Evolutionary conservation across 2,888 invertebrate genomes (phyloP), one percentile per base, ranked within the genome.

Genomic region (Lasius fuliginosus): DNA sequence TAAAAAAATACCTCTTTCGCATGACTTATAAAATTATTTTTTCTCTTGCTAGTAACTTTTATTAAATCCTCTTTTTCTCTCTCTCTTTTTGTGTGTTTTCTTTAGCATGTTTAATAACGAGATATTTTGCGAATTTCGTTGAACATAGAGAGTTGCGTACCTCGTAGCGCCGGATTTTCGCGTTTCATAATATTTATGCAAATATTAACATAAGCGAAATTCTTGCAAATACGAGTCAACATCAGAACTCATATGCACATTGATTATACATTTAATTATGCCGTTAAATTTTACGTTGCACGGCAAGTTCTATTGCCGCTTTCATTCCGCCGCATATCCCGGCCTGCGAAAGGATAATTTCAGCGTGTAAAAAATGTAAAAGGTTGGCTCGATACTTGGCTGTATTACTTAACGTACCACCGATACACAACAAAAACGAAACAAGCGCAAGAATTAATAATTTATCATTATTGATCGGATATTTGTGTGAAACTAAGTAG

Each of bases 171-270:
- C 9, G 62, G 4, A 62, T 30, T 62, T 30, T 62, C 15, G 33
- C 62, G 12, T 42, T 67, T 58, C 46, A 11, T 65, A 33, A 71
- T 58, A 58, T 33, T 79, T 60, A 40, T 71, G n/a, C 27, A 12
- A 65, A 15, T 23, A 68, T 68, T 62, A 71, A 71, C 46, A 46
- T 79, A 11, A 79, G 46, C 4, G 36, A 79, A 49, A 71, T 79
- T 79, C 62, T 46, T 46, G 33, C 15, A 1, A 46, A n/a, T 46
- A n/a, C 33, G 12, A 12, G 4, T 18, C 27, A 36, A 49, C 60
- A 36, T 79, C 27, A 46, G n/a, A 73, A 73, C 36, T 81, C 46
- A 11, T 23, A 60, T 71, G 15, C 9, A 49, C 30, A 33, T 79
- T 71, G 73, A 62, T 27, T 33, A 62, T 18, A 23, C 27, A 49